phyloP scores from a whole-genome alignment of 2,113 vertebrate genomes.

The Lophius piscatorius region DNA sequence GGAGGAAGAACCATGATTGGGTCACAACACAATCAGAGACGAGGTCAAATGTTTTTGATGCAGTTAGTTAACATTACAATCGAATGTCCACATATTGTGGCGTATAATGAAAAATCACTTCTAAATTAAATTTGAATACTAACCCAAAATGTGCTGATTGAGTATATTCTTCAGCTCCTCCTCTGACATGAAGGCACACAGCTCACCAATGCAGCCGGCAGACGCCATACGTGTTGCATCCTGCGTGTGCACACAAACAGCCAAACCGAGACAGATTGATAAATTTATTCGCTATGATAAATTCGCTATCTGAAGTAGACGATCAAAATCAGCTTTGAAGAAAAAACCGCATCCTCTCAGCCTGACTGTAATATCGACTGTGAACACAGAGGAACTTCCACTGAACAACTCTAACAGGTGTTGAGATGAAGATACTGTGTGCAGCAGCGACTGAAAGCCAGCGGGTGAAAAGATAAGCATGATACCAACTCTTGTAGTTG shows the following conservation, averaged over 20 bases:
- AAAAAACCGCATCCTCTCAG: slow-evolving; percentile 76
- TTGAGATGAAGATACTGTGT: not conserved
- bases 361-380: slow-evolving; percentile 54
- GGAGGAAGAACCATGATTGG: not conserved
- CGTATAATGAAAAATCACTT: no score
- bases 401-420: not conserved
- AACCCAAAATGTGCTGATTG: slow-evolving; percentile 91
- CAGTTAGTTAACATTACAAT: no score
- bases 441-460: not conserved
- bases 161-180: slow-evolving; percentile 89
- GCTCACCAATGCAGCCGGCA: slow-evolving; percentile 92
- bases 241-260: slow-evolving; percentile 66
- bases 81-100: no score
- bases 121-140: no score
- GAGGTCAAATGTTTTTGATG: no score
- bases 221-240: slow-evolving; percentile 95
- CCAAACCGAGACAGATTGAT: slow-evolving; percentile 5
- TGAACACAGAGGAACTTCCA: slow-evolving; percentile 33
- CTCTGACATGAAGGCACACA: slow-evolving; percentile 93
- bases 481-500: not conserved
- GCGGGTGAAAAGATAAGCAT: not conserved
- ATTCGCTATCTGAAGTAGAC: no score
- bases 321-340: slow-evolving; percentile 41
- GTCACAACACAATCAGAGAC: not conserved
- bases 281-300: slow-evolving; percentile 29